Evolutionary conservation across 2,113 vertebrate genomes (phyloP), one percentile per base, ranked within the genome.

Genomic region (Melanostigma gelatinosum): DNA sequence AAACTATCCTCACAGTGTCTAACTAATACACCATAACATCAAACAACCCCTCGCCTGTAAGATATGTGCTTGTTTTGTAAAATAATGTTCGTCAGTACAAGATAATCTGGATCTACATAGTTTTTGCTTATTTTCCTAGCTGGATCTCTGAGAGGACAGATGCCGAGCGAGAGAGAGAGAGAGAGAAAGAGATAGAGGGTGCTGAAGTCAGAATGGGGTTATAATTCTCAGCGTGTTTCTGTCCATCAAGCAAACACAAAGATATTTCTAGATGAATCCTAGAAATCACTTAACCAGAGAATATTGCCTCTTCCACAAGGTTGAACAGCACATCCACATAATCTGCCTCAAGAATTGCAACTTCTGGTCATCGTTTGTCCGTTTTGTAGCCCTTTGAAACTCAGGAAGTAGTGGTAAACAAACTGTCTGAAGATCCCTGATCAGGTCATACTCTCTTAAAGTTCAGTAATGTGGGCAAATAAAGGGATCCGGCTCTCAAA

Each of bases 361-460:
- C 70, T 68, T 86, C 77, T 81, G 64, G 62, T 89, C 88, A 63
- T 46, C 0, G 2, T 77, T 83, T 87, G 77, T 87, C 83, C 85
- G 36, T 91, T 92, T 87, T 83, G 85, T 94, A 94, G 93, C 93
- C 93, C 93, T 94, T 94, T 87, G 62, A 80, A 90, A 90, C 88
- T 88, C 86, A 86, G 87, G 75, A 92, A 89, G 85, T 92, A 90
- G 87, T 86, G 76, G 91, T 93, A 90, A 92, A 92, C 92, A 90
- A 90, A 89, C 92, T 65, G 74, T 89, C 88, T 87, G 84, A 87
- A 79, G 85, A 85, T 93, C 91, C 92, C 92, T 93, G 92, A 92
- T 90, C 91, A 93, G 80, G 73, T 86, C 90, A 80, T 79, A 63
- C 86, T 82, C 83, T 90, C 86, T 82, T 82, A 20, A 72, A 79